Percentiles rank a stretch among this genome's conserved stretches.
phyloP scores from a whole-genome alignment of 2,113 vertebrate species.

The Haplotaxodon microlepis region DNA sequence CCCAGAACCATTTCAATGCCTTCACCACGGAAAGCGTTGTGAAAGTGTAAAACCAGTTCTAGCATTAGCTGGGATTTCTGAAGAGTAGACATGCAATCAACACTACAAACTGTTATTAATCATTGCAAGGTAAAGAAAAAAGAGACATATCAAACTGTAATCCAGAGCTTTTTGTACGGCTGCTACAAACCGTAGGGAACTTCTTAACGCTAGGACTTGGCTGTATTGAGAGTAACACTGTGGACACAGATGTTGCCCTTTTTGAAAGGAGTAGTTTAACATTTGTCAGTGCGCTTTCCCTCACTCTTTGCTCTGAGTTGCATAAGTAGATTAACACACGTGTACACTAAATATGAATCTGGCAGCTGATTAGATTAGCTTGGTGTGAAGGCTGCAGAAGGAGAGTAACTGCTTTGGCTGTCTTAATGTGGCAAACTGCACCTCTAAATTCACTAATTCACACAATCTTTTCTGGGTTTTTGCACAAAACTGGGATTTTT shows the following conservation, averaged over 20 bases:
- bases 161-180: constrained; percentile 33
- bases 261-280: background rate
- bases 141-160: constrained; percentile 46
- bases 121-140: background rate
- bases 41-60: background rate
- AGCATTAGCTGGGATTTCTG: background rate
- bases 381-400: background rate
- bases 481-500: background rate
- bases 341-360: background rate
- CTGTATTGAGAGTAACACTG: background rate
- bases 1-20: constrained; percentile 34
- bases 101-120: constrained; percentile 44
- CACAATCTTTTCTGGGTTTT: background rate
- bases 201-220: background rate
- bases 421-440: background rate
- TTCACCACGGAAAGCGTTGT: background rate
- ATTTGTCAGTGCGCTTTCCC: background rate
- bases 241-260: background rate
- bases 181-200: constrained; percentile 27
- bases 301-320: background rate
- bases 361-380: background rate
- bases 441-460: background rate
- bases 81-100: constrained; percentile 29
- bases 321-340: background rate
- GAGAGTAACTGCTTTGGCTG: background rate